phyloP scores from a whole-genome alignment of 2,888 invertebrate species.

The Gasteruption jaculator region DNA sequence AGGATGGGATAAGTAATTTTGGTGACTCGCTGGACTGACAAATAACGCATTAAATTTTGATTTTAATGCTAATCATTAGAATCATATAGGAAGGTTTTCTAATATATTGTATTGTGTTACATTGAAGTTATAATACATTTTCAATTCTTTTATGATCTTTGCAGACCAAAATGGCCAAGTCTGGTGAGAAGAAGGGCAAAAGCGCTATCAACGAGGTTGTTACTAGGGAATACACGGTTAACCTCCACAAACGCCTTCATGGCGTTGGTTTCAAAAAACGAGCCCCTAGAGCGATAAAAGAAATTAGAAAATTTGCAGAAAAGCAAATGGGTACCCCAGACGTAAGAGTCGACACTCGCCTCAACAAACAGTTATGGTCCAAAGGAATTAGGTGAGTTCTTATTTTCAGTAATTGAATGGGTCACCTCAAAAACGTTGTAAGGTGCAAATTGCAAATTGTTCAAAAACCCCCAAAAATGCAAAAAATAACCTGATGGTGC shows the following conservation, averaged over 20 bases:
- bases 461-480: too few relatives aligned
- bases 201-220: constrained; percentile 98
- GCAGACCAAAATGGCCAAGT: constrained; percentile 69
- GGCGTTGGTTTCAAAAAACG: constrained; percentile 97
- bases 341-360: constrained; percentile 94
- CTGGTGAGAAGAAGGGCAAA: constrained; percentile 89
- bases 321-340: constrained; percentile 99
- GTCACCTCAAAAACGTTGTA: too few relatives aligned
- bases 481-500: too few relatives aligned
- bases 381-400: constrained; percentile 92
- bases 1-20: too few relatives aligned
- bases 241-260: constrained; percentile 95
- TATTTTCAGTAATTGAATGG: constrained; percentile 23
- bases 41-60: too few relatives aligned
- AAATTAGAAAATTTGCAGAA: constrained; percentile 93
- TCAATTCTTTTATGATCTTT: too few relatives aligned
- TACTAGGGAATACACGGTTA: constrained; percentile 97
- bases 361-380: constrained; percentile 99
- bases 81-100: too few relatives aligned
- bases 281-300: constrained; percentile 96
- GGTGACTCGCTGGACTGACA: too few relatives aligned
- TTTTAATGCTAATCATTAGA: too few relatives aligned
- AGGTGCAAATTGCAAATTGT: too few relatives aligned
- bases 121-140: too few relatives aligned
- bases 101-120: too few relatives aligned